Percentiles rank a stretch among this genome's conserved stretches.
Conservation (phyloP, 1,140 invertebrate species). For the Sycophaga agraensis region DNA sequence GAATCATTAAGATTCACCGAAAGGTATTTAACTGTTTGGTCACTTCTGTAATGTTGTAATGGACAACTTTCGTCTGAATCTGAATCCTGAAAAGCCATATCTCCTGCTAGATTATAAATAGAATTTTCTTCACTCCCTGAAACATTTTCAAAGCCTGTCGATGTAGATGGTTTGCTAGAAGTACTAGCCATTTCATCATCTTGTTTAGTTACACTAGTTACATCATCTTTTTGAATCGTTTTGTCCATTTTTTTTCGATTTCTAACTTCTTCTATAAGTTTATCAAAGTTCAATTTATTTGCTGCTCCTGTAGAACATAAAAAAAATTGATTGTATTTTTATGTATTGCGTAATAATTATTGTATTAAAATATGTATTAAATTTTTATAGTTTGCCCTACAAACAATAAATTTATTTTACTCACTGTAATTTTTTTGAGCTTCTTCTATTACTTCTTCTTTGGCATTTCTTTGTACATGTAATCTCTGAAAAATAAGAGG, state of each 20-base stretch:
- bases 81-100: conserved; percentile 35
- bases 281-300: conserved; percentile 48
- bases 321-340: conserved; percentile 31
- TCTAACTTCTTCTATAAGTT: conserved; percentile 47
- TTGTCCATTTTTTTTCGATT: conserved; percentile 26
- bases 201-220: no score
- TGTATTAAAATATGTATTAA: no score
- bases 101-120: background rate
- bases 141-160: background rate
- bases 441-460: conserved; percentile 51
- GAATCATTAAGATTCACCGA: conserved; percentile 22
- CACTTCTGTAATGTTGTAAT: conserved; percentile 41
- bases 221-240: conserved; percentile 6
- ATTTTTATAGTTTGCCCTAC: background rate
- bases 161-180: background rate
- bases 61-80: conserved; percentile 41
- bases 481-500: conserved; percentile 39
- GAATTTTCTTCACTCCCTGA: conserved; percentile 1
- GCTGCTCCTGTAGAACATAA: conserved; percentile 43
- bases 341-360: no score
- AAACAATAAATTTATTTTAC: conserved; percentile 31
- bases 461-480: conserved; percentile 46
- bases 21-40: conserved; percentile 32
- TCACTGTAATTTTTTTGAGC: conserved; percentile 55
- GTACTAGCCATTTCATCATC: background rate